phyloP scores from a whole-genome alignment of 1,140 invertebrate species.

The Pogonognathellus flavescens region DNA sequence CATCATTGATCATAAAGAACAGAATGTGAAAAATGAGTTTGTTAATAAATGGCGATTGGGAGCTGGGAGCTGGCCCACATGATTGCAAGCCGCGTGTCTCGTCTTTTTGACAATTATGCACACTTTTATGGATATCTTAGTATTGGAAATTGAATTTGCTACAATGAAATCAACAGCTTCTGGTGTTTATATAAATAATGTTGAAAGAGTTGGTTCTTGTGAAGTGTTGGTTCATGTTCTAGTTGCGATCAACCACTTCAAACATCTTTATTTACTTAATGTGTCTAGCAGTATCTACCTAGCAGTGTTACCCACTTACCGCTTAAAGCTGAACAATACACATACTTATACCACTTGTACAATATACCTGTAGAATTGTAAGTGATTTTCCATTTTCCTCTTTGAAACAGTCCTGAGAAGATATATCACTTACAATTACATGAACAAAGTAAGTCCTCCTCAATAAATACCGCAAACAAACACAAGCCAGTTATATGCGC shows the following conservation, averaged over 20 bases:
- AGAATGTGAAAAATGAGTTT: too few species aligned
- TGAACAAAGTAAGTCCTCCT: not conserved
- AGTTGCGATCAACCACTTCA: too few species aligned
- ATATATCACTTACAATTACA: slow-evolving; percentile 48
- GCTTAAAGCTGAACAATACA: too few species aligned
- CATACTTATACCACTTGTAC: too few species aligned
- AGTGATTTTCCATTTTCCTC: slow-evolving; percentile 17
- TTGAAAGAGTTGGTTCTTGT: too few species aligned
- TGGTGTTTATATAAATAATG: too few species aligned
- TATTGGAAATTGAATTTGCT: too few species aligned
- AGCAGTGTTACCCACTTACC: too few species aligned
- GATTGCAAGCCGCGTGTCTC: not conserved
- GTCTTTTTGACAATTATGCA: not conserved
- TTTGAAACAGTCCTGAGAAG: slow-evolving; percentile 23
- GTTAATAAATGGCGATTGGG: not conserved
- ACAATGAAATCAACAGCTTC: too few species aligned
- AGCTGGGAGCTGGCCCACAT: not conserved
- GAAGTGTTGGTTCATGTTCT: too few species aligned
- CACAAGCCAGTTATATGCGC: not conserved
- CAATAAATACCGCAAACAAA: slow-evolving; percentile 19
- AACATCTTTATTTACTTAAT: not conserved
- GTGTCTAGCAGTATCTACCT: not conserved
- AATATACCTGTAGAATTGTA: slow-evolving; percentile 4
- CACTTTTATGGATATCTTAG: not conserved
- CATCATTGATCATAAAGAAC: too few species aligned